Conservation (phyloP, 2,797 vertebrate genomes). For the Enteromius thamalakanensis region DNA sequence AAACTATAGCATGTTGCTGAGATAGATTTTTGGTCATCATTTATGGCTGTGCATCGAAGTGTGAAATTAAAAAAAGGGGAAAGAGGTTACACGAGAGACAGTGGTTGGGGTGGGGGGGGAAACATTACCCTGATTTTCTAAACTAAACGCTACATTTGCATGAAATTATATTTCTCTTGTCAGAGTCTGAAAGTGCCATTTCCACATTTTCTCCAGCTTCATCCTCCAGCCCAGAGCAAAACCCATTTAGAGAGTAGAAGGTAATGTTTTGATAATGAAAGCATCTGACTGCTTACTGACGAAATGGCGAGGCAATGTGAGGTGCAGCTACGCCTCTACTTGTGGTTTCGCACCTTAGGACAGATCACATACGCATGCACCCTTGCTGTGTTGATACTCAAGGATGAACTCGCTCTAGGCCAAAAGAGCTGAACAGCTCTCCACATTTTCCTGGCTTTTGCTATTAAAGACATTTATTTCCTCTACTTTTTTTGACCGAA, state of each 20-base stretch:
- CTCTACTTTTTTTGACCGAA: neutral
- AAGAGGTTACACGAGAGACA: constrained; percentile 49
- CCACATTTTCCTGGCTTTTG: neutral
- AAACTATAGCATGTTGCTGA: constrained; percentile 50
- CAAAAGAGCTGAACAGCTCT: constrained; percentile 18
- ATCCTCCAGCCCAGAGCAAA: constrained; percentile 50
- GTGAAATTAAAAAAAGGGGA: constrained; percentile 76
- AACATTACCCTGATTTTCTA: constrained; percentile 59
- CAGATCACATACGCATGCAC: constrained; percentile 20
- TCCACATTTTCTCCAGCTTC: constrained; percentile 44
- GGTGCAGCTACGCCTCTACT: constrained; percentile 33
- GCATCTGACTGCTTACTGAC: constrained; percentile 40
- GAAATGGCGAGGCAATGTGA: constrained; percentile 32
- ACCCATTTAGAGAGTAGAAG: constrained; percentile 49
- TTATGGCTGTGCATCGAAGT: constrained; percentile 70
- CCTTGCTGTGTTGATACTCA: constrained; percentile 33
- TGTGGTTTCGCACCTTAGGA: constrained; percentile 31
- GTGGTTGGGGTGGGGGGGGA: neutral
- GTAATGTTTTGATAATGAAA: constrained; percentile 51
- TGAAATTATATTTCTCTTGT: constrained; percentile 47
- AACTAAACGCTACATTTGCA: constrained; percentile 56
- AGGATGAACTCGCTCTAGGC: constrained; percentile 21
- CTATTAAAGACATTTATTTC: constrained; percentile 20
- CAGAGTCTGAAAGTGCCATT: constrained; percentile 27
- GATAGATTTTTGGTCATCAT: constrained; percentile 67